Evolutionary conservation across 1,140 invertebrate genomes (phyloP), one percentile per base, ranked within the genome.

Genomic region (Pseudomyrmex dendroicus): DNA sequence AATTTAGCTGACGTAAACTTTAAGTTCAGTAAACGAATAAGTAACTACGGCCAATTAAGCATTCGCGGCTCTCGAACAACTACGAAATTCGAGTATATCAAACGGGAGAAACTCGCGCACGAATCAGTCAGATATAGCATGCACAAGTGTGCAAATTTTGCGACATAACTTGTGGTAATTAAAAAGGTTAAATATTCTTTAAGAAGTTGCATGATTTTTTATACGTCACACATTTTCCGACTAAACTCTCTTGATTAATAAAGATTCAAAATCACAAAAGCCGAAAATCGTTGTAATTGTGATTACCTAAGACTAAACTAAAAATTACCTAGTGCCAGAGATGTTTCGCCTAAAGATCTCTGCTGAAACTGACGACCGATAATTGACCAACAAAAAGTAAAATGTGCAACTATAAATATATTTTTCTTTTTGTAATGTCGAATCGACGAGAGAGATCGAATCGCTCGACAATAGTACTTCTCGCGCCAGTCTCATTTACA

Each of bases 31-130:
- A 48, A n/a, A 59, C 20, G 54, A 54, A 35, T 54, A 61, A 22
- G 50, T 54, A 61, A 22, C 22, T 72, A 73, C n/a, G 12, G 9
- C 25, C 83, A 84, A 86, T 86, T 86, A 86, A 84, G 59, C 46
- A 77, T 84, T 57, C 56, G 70, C 73, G 52, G 20, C 57, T 22
- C 52, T 76, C 52, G 48, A 70, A 82, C 59, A 85, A 86, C 85
- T 86, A 86, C 52, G n/a, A 15, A 25, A 50, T 61, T 67, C 52
- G 20, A 70, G 52, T 50, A 57, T 57, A 56, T 80, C 63, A 15
- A 52, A 13, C 3, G 35, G 17, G 22, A 12, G n/a, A 35, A 22
- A 13, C 46, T 59, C 8, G 44, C 46, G n/a, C 5, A 8, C 54
- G 10, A 72, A 59, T 10, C 44, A 66, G 2, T 59, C 12, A 20